A percentile compares a stretch with the other conserved stretches of the same genome.
phyloP scores from a whole-genome alignment of 2,797 vertebrate genomes.

The Artibeus jamaicensis region DNA sequence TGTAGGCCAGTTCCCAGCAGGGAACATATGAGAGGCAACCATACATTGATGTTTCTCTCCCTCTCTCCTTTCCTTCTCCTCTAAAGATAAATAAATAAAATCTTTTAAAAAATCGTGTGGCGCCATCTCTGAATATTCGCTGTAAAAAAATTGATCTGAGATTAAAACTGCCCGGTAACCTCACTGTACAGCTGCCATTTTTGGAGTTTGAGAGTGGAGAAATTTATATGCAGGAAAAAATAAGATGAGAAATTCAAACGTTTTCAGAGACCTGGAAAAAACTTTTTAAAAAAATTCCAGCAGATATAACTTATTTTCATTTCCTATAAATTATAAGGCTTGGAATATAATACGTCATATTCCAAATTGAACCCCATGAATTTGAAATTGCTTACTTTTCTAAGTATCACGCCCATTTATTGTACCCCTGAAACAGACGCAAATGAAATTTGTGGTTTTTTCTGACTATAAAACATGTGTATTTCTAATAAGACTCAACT shows the following conservation, averaged over 20 bases:
- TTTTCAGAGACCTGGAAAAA: background rate
- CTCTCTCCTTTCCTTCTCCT: no score
- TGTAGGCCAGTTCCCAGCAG: no score
- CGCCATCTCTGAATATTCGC: background rate
- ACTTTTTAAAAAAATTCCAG: background rate
- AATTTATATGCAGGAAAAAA: background rate
- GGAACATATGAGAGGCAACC: no score
- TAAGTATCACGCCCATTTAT: background rate
- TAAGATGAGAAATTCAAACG: background rate
- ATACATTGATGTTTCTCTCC: no score
- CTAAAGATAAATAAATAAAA: no score
- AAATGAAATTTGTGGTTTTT: constrained; percentile 8
- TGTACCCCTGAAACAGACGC: background rate
- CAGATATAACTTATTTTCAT: background rate
- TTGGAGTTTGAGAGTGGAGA: background rate
- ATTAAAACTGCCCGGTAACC: background rate
- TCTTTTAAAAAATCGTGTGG: no score
- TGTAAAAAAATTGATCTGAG: background rate
- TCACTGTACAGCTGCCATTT: background rate
- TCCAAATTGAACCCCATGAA: background rate
- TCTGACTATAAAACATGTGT: background rate
- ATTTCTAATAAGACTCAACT: background rate
- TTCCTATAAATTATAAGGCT: constrained; percentile 31
- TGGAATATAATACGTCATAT: constrained; percentile 8
- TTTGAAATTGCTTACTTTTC: constrained; percentile 20